Conservation (phyloP, 2,888 invertebrate species). For the Thymelicus sylvestris region DNA sequence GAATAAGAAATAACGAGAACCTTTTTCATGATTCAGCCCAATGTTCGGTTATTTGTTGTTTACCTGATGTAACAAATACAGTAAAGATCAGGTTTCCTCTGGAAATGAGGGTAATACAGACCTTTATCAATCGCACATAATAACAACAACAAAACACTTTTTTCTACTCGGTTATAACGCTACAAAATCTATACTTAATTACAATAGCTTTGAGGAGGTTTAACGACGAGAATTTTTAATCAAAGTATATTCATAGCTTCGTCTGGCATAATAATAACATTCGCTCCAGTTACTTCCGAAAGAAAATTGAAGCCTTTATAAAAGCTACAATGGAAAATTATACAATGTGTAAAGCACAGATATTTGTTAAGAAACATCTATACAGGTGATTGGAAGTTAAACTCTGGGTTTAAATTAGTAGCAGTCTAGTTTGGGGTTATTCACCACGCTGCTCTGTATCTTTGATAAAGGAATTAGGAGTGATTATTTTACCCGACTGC, state of each 20-base stretch:
- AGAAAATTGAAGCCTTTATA: neutral
- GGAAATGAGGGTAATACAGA: too few relatives aligned
- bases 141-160: neutral
- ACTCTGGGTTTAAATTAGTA: too few relatives aligned
- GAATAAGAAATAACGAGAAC: too few relatives aligned
- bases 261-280: conserved; percentile 17
- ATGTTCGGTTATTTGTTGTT: too few relatives aligned
- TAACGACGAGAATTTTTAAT: conserved; percentile 32
- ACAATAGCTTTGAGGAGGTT: conserved; percentile 23
- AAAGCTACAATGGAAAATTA: conserved; percentile 5
- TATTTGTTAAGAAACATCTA: neutral
- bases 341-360: conserved; percentile 4
- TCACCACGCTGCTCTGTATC: too few relatives aligned
- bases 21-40: too few relatives aligned
- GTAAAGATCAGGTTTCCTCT: too few relatives aligned
- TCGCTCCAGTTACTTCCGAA: conserved; percentile 17
- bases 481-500: too few relatives aligned
- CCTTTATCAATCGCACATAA: too few relatives aligned
- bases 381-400: neutral
- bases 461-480: too few relatives aligned
- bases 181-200: conserved; percentile 24
- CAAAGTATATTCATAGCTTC: conserved; percentile 31
- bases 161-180: conserved; percentile 3
- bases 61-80: too few relatives aligned
- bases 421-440: too few relatives aligned